Evolutionary conservation across 2,113 vertebrate species (phyloP), one percentile per base, ranked within the genome.

Genomic region (Saccopteryx bilineata): DNA sequence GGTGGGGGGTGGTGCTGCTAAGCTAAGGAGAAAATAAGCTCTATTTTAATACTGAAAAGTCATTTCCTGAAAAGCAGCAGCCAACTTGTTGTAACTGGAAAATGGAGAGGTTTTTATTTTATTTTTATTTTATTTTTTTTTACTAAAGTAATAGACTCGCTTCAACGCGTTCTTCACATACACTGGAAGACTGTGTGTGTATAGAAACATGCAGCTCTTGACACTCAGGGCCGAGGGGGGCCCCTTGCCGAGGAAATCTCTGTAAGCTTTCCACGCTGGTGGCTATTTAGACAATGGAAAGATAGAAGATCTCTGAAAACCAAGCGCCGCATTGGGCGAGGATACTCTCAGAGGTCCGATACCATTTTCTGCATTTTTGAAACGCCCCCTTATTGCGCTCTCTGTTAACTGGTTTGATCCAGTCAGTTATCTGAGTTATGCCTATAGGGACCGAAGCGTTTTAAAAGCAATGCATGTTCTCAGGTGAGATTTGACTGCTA

Each of bases 321-420:
- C 50, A 87, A 81, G 85, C 60, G 69, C 63, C 63, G 68, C 74
- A 52, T 31, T 39, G 23, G 24, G 61, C 79, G 11, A 75, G n/a
- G 24, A 90, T 63, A 89, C 87, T 79, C 75, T 76, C 74, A 91
- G 66, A 84, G 83, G 78, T 69, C n/a, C 17, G 72, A n/a, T 69
- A 61, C 69, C 60, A 74, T 82, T 96, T 76, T 68, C 74, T 93
- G 91, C 93, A 85, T 93, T 95, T 95, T 23, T 80, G 23, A 83
- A 89, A 93, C 19, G 12, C 33, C 48, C 69, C 69, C 31, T 86
- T 95, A 69, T 17, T 83, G 65, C 48, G 7, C 39, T 87, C 76
- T 68, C 26, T 90, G 13, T 87, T 96, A 79, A 76, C 79, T 83
- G 82, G 50, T 87, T 92, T 96, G 79, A 76, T 95, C 61, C 39